A percentile compares a stretch with the other conserved stretches of the same genome.
Evolutionary conservation across 2,888 invertebrate species (phyloP).

Genomic region (Deilephila porcellus): DNA sequence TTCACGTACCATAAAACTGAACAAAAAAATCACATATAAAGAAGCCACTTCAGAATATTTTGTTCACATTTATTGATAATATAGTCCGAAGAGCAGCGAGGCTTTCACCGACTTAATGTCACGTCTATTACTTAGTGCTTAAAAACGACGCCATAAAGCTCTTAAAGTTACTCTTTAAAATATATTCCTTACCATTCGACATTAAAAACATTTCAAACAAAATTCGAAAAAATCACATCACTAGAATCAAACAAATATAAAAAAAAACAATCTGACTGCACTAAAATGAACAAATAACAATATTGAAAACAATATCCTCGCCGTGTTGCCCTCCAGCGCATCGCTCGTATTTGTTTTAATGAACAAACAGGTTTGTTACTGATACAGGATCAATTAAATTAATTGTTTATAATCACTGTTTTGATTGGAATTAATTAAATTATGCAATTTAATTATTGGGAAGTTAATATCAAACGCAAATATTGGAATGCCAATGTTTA

Average conservation of each 20-base stretch:
- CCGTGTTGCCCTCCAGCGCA: slow-evolving; percentile 13
- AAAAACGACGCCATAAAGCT: no score
- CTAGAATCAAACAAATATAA: not conserved
- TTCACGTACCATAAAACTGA: no score
- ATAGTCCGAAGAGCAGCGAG: no score
- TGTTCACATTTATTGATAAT: no score
- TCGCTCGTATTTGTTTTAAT: slow-evolving; percentile 20
- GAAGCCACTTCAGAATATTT: no score
- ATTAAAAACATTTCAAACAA: no score
- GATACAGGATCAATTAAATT: slow-evolving; percentile 11
- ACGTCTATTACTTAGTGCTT: no score
- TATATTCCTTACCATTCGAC: no score
- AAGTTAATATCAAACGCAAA: slow-evolving; percentile 13
- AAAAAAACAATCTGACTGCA: not conserved
- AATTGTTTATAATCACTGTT: slow-evolving; percentile 1
- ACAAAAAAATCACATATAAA: no score
- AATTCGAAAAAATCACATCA: not conserved
- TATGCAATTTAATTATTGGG: not conserved
- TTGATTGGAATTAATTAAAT: slow-evolving; percentile 11
- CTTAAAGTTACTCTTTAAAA: no score
- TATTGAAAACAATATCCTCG: slow-evolving; percentile 9
- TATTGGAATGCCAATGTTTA: not conserved
- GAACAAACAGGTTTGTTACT: not conserved
- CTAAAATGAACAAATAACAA: slow-evolving; percentile 16
- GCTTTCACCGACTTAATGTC: no score